Base-by-base conservation (phyloP, 2,113 vertebrate genomes). In the Malurus melanocephalus region DNA sequence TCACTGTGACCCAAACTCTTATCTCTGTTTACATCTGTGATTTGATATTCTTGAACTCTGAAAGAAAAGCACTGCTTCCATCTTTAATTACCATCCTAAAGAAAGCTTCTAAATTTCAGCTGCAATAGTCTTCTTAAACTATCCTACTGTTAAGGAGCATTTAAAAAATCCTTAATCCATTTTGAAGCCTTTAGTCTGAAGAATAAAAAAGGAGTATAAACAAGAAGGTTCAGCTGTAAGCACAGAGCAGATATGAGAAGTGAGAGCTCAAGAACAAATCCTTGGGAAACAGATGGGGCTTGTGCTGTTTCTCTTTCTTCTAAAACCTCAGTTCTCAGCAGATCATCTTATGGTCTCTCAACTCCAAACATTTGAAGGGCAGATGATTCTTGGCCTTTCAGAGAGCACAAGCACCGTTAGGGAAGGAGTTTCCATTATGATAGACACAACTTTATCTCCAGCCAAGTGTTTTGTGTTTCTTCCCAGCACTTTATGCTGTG, bases 281-380 rank as follows among this genome's bases (percentile, higher is more conserved):
- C 62, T 59, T 28, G 51, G 90, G 74, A 91, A 94, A 78, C 87
- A 95, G 87, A 83, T 83, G 91, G 91, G 84, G 48, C 60, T 61
- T 55, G 35, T 90, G 30, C 68, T 88, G 56, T 52, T 85, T 88
- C 87, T 73, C 51, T 65, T 82, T 83, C 77, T 90, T 87, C 40
- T 78, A 20, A 93, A 95, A 85, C 76, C 74, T 94, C 80, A 60
- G 57, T 85, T 92, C 87, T 95, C 91, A 88, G 74, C 71, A 76
- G 69, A 87, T 72, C 62, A 27, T 81, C 62, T 60, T 43, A 16
- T 42, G 67, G 51, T 88, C 88, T 88, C 46, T 75, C 88, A 64
- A 27, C 60, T 93, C 67, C 13, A 4, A 26, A 90, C 65, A 72
- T 85, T 52, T 69, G 76, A 91, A 92, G 81, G 84, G 80, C 77